Base-by-base conservation (phyloP, 1,140 invertebrate genomes). In the Bombyx mandarina region DNA sequence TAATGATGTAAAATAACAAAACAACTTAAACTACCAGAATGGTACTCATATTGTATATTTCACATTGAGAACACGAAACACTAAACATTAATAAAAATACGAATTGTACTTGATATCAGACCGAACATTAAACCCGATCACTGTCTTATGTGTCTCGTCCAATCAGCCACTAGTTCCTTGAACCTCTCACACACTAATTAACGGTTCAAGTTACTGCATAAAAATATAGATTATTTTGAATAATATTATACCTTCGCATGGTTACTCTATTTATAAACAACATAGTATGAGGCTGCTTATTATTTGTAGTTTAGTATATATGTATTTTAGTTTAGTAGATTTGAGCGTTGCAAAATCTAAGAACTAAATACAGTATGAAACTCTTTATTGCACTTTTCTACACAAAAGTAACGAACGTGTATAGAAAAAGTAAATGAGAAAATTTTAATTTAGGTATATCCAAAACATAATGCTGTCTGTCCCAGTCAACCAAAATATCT, bases 181-280 rank as follows among this genome's bases (percentile, higher is more conserved):
- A 79, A 81, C 81, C 65, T 75, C 69, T 73, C 67, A 66, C 66
- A 71, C 68, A 74, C 66, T 78, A 77, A 79, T 77, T 77, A 77
- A 67, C 43, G 56, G 63, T 67, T 81, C 75, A 58, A 71, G 57
- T 62, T 61, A 73, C 62, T 62, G 55, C 6, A 22, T 12, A 22
- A 18, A 8, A 49, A 49, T 12, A 18, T 18, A 18, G 22, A 49
- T 49, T 49, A 49, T 49, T 7, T 49, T 49, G 6, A 18, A 49
- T 49, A 18, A 18, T 49, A 50, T 50, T 22, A 22, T 18, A 22
- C 12, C 8, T 50, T 10, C n/a, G 45, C n/a, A 2, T 47, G 45
- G 45, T 6, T 35, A 35, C 2, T 35, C 4, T 35, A 12, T 7
- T 49, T n/a, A 49, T n/a, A 49, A 49, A 49, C 48, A 49, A 12